Conservation (phyloP, 2,888 invertebrate species). For the Deladenus siricidicola region DNA sequence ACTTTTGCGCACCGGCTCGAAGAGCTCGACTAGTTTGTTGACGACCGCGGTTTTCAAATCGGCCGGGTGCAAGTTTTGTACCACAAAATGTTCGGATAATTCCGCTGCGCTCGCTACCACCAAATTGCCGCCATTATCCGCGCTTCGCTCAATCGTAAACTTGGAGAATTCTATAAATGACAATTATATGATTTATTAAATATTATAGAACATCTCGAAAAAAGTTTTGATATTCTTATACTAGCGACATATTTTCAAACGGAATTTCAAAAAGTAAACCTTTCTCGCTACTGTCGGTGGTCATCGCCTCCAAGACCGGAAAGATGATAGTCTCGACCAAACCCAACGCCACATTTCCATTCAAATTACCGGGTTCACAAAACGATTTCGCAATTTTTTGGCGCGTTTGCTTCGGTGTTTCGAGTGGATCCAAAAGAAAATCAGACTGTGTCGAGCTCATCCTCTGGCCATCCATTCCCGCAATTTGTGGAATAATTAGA, state of each 20-base stretch:
- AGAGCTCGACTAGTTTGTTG: constrained; percentile 54
- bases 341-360: constrained; percentile 43
- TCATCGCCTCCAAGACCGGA: background rate
- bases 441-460: constrained; percentile 30
- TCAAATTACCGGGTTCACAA: constrained; percentile 49
- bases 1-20: constrained; percentile 69
- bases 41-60: constrained; percentile 69
- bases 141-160: constrained; percentile 42
- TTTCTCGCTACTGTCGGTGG: too few relatives aligned
- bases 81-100: constrained; percentile 73
- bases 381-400: constrained; percentile 44
- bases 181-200: background rate
- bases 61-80: constrained; percentile 74
- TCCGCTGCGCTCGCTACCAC: constrained; percentile 67
- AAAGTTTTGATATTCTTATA: too few relatives aligned
- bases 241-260: too few relatives aligned
- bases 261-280: too few relatives aligned
- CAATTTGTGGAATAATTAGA: constrained; percentile 1
- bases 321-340: constrained; percentile 39
- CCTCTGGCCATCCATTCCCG: constrained; percentile 17
- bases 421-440: constrained; percentile 41
- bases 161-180: constrained; percentile 7
- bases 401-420: constrained; percentile 45
- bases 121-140: constrained; percentile 72
- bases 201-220: too few relatives aligned